phyloP scores from a whole-genome alignment of 2,113 vertebrate genomes.

The Otolemur garnettii region DNA sequence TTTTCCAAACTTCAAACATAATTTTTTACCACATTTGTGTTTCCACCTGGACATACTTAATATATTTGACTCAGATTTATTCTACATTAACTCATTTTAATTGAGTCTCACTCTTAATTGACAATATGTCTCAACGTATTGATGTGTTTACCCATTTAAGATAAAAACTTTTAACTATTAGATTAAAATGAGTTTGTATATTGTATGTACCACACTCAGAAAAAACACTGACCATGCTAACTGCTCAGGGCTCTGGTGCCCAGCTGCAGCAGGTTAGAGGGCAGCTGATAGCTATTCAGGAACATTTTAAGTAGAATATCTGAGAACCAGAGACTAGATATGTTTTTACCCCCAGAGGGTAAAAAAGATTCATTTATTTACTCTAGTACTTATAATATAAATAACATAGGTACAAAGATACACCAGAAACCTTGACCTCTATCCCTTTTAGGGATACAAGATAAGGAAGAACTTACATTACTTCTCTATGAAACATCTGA shows the following conservation, averaged over 20 bases:
- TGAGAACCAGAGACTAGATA: background rate
- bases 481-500: background rate
- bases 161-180: background rate
- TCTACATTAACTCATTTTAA: constrained; percentile 34
- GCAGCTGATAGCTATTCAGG: background rate
- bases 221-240: background rate
- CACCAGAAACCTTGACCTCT: background rate
- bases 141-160: background rate
- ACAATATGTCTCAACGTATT: background rate
- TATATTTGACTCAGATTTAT: background rate
- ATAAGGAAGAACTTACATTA: background rate
- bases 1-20: constrained; percentile 4
- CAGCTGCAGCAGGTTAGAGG: background rate
- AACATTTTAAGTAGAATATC: background rate
- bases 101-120: constrained; percentile 12
- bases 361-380: background rate
- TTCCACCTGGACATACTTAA: background rate
- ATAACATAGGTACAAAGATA: background rate
- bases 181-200: background rate
- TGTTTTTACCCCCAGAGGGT: background rate
- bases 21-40: background rate
- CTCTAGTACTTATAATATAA: constrained; percentile 5
- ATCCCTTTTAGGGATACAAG: background rate
- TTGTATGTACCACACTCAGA: background rate
- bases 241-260: background rate